Evolutionary conservation across 2,113 vertebrate species (phyloP).

Genomic region (Agapornis roseicollis): DNA sequence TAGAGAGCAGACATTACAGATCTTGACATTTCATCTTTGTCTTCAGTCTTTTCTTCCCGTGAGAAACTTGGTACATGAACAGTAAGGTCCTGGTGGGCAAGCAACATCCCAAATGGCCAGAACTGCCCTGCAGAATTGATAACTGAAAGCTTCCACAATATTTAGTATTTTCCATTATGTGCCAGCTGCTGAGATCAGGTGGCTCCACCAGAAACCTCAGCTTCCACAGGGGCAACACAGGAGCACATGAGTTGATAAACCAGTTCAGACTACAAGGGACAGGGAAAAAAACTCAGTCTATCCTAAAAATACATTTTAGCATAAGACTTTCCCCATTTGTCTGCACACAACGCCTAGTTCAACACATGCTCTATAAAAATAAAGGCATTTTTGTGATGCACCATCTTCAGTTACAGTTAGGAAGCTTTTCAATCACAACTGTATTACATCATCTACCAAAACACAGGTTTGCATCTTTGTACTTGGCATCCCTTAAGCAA

Average conservation of each 20-base stretch:
- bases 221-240: neutral
- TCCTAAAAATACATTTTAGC: neutral
- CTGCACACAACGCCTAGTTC: neutral
- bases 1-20: neutral
- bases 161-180: neutral
- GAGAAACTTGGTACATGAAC: neutral
- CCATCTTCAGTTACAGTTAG: neutral
- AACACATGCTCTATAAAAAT: neutral
- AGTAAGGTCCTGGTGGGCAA: neutral
- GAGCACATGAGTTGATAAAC: neutral
- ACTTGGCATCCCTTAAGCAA: neutral
- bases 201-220: neutral
- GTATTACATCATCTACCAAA: neutral
- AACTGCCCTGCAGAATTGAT: neutral
- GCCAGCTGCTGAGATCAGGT: neutral
- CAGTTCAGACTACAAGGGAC: neutral
- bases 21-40: neutral
- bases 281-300: neutral
- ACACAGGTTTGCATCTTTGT: neutral
- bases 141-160: neutral
- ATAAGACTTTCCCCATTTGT: neutral
- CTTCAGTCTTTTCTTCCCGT: neutral
- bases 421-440: neutral
- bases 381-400: neutral
- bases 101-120: neutral